Base-by-base conservation (phyloP, 2,797 vertebrate genomes). In the Gephyroberyx darwinii region DNA sequence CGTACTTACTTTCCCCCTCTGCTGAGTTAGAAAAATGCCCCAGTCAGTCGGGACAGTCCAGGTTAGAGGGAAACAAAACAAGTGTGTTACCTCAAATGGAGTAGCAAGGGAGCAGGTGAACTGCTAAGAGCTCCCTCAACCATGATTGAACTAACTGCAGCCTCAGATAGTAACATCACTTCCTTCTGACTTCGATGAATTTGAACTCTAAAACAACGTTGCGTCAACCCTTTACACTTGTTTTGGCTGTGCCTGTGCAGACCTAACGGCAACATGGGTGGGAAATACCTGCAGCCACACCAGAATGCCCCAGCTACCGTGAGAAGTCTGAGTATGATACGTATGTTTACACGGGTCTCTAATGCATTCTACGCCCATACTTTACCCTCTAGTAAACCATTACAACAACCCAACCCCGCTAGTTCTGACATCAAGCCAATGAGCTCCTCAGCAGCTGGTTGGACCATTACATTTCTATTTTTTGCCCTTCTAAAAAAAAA, bases 1-100 rank as follows among this genome's bases (percentile, higher is more conserved):
- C 3, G 66, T 88, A 91, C 91, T 91, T 79, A 90, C 86, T 75
- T 85, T 76, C 74, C 78, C 65, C 81, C 75, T 88, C 86, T 82
- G 81, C n/a, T 72, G 57, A 68, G 57, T 84, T 75, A 85, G 64
- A 52, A 84, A 77, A 82, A 84, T 65, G 20, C 77, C 65, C 79
- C 78, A 80, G 71, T 82, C 65, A 78, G 57, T 71, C 43, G 62
- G 75, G 70, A 77, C 22, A 50, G 75, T 80, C 70, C 78, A 74
- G 80, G 77, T 85, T 80, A 88, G 66, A 76, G 65, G 63, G 60
- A 75, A 84, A 87, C 53, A 85, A 83, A 85, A 89, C 73, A 86
- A 75, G 66, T 64, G 39, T 26, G 59, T 90, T 82, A 89, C 30
- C 66, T 69, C n/a, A 78, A 19, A 82, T 7, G 13, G 58, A 59